Conservation (phyloP, 2,113 vertebrate genomes). For the Tor tambroides region DNA sequence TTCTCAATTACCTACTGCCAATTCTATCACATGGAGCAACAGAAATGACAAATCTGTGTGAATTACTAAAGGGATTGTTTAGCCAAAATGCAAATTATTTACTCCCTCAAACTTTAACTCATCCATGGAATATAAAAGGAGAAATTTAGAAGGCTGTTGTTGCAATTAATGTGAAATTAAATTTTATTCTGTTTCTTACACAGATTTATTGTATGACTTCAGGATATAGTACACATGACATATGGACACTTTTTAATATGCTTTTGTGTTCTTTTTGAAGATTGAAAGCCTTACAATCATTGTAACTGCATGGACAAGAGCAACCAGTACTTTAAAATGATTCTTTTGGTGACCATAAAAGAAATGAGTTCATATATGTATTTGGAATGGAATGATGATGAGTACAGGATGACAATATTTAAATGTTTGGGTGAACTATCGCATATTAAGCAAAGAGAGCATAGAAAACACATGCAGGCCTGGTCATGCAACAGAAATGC, state of each 20-base stretch:
- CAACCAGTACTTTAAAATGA: not conserved
- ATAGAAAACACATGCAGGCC: not conserved
- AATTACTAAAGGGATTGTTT: slow-evolving; percentile 61
- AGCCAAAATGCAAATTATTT: not conserved
- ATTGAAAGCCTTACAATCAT: not conserved
- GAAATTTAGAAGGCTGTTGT: not conserved
- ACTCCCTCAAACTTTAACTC: not conserved
- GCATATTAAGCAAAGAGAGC: not conserved
- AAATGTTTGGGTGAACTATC: not conserved
- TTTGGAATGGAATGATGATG: not conserved
- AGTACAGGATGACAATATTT: not conserved
- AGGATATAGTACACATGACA: not conserved
- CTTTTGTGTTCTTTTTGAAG: not conserved
- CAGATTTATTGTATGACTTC: too few species aligned
- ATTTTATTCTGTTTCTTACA: not conserved
- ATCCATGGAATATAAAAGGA: too few species aligned
- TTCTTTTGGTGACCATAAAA: not conserved
- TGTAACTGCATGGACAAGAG: not conserved
- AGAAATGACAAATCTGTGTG: not conserved
- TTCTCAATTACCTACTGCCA: slow-evolving; percentile 27
- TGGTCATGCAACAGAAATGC: not conserved
- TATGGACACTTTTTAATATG: not conserved
- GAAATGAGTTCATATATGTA: not conserved
- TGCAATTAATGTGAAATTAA: not conserved
- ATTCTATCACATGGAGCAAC: not conserved